Percentiles rank a stretch among this genome's conserved stretches.
phyloP scores from a whole-genome alignment of 2,797 vertebrate species.

The Coccyzus lansbergi region DNA sequence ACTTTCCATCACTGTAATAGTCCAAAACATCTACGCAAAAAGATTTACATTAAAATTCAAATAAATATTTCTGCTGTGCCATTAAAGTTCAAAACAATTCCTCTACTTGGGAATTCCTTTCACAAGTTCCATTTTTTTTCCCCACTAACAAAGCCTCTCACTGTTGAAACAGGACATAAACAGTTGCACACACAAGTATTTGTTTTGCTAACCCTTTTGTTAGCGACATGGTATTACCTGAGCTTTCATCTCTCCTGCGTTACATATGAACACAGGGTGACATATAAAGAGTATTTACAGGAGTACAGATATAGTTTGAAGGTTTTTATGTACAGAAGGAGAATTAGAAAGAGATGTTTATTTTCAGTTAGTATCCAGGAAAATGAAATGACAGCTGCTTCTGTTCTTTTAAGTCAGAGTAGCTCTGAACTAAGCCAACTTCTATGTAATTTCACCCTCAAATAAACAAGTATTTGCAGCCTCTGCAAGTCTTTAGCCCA shows the following conservation, averaged over 20 bases:
- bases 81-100: not conserved
- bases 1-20: not conserved
- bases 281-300: not conserved
- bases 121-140: not conserved
- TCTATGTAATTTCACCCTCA: not conserved
- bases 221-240: not conserved
- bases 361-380: not conserved
- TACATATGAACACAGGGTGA: not conserved
- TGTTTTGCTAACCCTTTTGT: not conserved
- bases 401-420: not conserved
- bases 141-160: not conserved
- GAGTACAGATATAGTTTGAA: not conserved
- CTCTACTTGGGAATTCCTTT: not conserved
- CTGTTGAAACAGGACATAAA: not conserved
- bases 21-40: not conserved
- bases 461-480: not conserved
- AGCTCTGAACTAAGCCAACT: not conserved
- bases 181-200: rapidly evolving
- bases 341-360: not conserved
- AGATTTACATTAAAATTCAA: not conserved
- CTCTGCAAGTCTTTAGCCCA: not conserved
- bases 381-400: not conserved
- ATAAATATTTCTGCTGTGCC: not conserved
- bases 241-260: not conserved
- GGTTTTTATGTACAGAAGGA: not conserved